Conservation (phyloP, 2,888 invertebrate species). For the Macaria notata region DNA sequence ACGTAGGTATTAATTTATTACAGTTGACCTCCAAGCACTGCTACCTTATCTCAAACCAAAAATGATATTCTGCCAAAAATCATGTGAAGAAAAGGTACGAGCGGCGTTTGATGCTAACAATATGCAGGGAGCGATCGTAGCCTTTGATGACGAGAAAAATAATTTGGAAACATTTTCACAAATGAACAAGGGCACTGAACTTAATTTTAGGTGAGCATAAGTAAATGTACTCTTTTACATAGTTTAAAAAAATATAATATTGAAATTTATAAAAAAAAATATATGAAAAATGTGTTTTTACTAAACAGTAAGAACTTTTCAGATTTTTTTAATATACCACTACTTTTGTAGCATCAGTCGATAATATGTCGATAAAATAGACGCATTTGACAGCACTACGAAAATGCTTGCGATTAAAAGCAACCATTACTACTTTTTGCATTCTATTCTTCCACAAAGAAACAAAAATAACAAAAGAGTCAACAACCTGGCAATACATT, state of each 20-base stretch:
- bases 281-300: too few relatives aligned
- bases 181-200: slow-evolving; percentile 45
- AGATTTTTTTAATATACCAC: too few relatives aligned
- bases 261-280: background rate
- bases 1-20: slow-evolving; percentile 8
- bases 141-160: slow-evolving; percentile 44
- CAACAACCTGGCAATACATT: too few relatives aligned
- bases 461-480: too few relatives aligned
- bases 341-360: too few relatives aligned
- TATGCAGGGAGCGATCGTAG: slow-evolving; percentile 37
- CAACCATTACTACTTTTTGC: too few relatives aligned
- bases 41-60: slow-evolving; percentile 37
- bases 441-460: too few relatives aligned
- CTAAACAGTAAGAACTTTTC: too few relatives aligned
- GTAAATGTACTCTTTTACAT: background rate
- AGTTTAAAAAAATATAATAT: background rate
- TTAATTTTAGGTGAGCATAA: slow-evolving; percentile 42
- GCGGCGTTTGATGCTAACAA: slow-evolving; percentile 34
- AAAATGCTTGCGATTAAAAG: too few relatives aligned
- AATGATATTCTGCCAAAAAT: slow-evolving; percentile 49
- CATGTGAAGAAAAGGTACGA: slow-evolving; percentile 40
- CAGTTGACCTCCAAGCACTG: slow-evolving; percentile 37
- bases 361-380: too few relatives aligned
- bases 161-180: slow-evolving; percentile 44
- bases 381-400: too few relatives aligned